phyloP scores from a whole-genome alignment of 2,797 vertebrate species.

The Monodelphis domestica region DNA sequence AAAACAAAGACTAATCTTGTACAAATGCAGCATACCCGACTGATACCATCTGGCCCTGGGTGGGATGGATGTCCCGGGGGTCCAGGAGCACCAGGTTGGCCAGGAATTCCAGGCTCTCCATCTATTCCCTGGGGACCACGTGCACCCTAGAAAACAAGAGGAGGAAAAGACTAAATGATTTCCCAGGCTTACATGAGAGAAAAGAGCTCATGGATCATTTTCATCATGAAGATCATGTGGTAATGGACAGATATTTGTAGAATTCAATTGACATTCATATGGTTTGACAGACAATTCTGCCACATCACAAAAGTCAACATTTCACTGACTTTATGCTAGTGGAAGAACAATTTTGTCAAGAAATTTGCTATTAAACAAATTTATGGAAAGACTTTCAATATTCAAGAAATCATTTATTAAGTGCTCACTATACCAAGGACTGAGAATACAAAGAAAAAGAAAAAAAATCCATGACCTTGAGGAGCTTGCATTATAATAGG shows the following conservation, averaged over 20 bases:
- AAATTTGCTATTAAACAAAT: slow-evolving; percentile 1
- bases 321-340: background rate
- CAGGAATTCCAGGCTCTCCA: slow-evolving; percentile 97
- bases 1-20: background rate
- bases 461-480: background rate
- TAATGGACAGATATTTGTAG: background rate
- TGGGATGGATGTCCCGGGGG: slow-evolving; percentile 93
- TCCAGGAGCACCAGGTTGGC: slow-evolving; percentile 94
- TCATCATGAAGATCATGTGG: background rate
- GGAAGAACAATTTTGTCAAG: background rate
- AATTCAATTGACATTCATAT: background rate
- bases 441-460: background rate
- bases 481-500: background rate
- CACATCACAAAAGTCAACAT: background rate
- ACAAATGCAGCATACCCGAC: slow-evolving; percentile 85
- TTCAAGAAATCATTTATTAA: background rate
- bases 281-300: background rate
- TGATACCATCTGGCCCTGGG: slow-evolving; percentile 88
- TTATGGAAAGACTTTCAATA: background rate
- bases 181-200: background rate
- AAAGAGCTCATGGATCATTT: slow-evolving; percentile 7
- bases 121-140: slow-evolving; percentile 93
- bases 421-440: background rate
- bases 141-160: slow-evolving; percentile 87
- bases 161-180: slow-evolving; percentile 28